Percentiles rank a stretch among this genome's conserved stretches.
These are phyloP conservation scores for Lacanobia wlatinum DNA, from an alignment of 2,888 invertebrate species.

Conservation along the genomic window DNA sequence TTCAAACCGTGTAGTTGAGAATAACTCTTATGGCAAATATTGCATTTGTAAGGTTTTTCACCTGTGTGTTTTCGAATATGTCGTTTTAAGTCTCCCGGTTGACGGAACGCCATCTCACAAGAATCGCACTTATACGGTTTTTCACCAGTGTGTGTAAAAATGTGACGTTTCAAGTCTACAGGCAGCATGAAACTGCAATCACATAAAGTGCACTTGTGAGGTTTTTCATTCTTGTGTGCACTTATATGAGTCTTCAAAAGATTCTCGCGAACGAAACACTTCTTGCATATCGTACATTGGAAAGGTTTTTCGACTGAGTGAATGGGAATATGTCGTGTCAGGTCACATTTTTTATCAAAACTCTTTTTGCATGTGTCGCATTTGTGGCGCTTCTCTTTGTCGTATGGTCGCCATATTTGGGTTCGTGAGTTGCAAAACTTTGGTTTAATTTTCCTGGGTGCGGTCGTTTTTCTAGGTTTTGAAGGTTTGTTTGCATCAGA, in stretches of 20 bases:
- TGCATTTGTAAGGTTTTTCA: conserved; percentile 40
- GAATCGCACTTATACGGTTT: conserved; percentile 34
- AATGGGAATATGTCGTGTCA: not conserved
- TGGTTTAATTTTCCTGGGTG: conserved; percentile 21
- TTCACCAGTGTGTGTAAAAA: conserved; percentile 44
- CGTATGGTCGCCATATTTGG: conserved; percentile 34
- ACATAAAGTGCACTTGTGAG: conserved; percentile 27
- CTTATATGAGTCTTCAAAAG: conserved; percentile 40
- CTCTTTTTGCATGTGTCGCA: conserved; percentile 36
- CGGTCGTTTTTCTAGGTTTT: conserved; percentile 5
- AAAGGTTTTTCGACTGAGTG: conserved; percentile 28
- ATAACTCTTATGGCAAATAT: conserved; percentile 32
- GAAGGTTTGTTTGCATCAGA: not conserved
- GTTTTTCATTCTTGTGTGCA: conserved; percentile 42
- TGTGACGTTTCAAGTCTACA: conserved; percentile 39
- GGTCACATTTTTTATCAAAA: not conserved
- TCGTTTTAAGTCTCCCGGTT: conserved; percentile 31
- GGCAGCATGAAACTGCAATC: conserved; percentile 33
- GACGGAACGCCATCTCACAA: conserved; percentile 35
- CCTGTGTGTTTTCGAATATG: conserved; percentile 39
- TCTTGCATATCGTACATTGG: conserved; percentile 29
- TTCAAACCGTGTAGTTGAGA: conserved; percentile 33
- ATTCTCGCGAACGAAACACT: conserved; percentile 22
- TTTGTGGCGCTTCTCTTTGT: conserved; percentile 24
- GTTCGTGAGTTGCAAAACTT: conserved; percentile 4